Base-by-base conservation (phyloP, 2,113 vertebrate genomes). In the Piaya cayana region DNA sequence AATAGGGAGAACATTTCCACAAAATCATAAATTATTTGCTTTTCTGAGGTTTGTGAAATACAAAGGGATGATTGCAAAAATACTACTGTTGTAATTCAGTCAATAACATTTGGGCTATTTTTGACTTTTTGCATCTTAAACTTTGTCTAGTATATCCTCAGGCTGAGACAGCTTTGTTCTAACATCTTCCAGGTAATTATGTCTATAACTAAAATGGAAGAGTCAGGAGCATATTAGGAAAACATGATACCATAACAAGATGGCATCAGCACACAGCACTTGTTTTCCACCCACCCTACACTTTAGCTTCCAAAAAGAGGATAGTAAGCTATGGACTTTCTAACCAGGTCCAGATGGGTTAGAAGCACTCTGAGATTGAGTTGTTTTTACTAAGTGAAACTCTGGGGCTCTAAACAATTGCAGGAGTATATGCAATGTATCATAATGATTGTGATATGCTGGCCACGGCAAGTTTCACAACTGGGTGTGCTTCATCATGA, bases 391-490 rank as follows among this genome's bases (percentile, higher is more conserved):
- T 36, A 19, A 20, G 17, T 78, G 29, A 70, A 77, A 92, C 67
- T 59, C 9, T 10, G 13, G 26, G 65, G 9, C 6, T 67, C n/a
- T 36, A 89, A 86, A 74, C 71, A 91, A 74, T 49, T 78, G 29
- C 19, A 77, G 36, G 39, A 72, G 15, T n/a, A 39, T 58, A 77
- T 37, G 29, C 39, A 65, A 76, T 86, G 27, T 49, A 62, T 91
- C 90, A 86, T 72, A 81, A 89, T 74, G 87, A 81, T 83, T 81
- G 64, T 62, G 76, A 45, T 88, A 47, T 91, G 72, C 69, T 86
- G 55, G 55, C 80, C 42, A 60, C 53, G 36, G 72, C 45, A 81
- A 93, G 15, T 96, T 92, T 96, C 76, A 86, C 71, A 91, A 74
- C 39, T 74, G 42, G 19, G 37, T 74, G 37, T 88, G 45, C 56